A percentile compares a stretch with the other conserved stretches of the same genome.
Evolutionary conservation across 2,113 vertebrate genomes (phyloP).

Genomic region (Dasyurus viverrinus): DNA sequence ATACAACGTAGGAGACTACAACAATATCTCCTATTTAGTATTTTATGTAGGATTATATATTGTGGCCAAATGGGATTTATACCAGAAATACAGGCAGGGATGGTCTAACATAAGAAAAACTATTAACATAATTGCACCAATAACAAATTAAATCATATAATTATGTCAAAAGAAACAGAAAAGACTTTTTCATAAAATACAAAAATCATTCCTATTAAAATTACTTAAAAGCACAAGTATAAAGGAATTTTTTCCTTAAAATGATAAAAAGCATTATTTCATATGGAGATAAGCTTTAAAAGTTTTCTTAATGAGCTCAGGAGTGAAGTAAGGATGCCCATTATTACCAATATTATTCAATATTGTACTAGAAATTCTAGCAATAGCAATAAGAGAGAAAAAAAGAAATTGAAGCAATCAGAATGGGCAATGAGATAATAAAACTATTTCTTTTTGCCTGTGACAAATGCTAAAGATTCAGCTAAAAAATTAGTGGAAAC

Average conservation of each 20-base stretch:
- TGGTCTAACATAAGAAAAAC: not conserved
- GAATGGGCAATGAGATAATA: not conserved
- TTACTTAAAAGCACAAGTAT: not conserved
- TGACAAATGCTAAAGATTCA: not conserved
- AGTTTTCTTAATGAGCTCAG: not conserved
- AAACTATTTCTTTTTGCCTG: not conserved
- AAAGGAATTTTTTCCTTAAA: not conserved
- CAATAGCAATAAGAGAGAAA: not conserved
- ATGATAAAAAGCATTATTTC: not conserved
- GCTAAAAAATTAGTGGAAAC: not conserved
- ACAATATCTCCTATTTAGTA: not conserved
- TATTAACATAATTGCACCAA: not conserved
- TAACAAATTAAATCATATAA: not conserved
- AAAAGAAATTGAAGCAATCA: not conserved
- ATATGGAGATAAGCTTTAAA: not conserved
- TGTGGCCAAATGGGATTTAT: not conserved
- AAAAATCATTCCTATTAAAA: not conserved
- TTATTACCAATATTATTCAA: not conserved
- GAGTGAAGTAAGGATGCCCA: not conserved
- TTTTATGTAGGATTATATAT: not conserved
- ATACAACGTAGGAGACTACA: not conserved
- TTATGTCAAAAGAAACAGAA: not conserved
- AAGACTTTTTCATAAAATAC: not conserved
- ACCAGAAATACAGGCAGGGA: not conserved
- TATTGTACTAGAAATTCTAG: not conserved